A percentile compares a stretch with the other conserved stretches of the same genome.
phyloP scores from a whole-genome alignment of 2,113 vertebrate genomes.

The Sebastes schlegelii region DNA sequence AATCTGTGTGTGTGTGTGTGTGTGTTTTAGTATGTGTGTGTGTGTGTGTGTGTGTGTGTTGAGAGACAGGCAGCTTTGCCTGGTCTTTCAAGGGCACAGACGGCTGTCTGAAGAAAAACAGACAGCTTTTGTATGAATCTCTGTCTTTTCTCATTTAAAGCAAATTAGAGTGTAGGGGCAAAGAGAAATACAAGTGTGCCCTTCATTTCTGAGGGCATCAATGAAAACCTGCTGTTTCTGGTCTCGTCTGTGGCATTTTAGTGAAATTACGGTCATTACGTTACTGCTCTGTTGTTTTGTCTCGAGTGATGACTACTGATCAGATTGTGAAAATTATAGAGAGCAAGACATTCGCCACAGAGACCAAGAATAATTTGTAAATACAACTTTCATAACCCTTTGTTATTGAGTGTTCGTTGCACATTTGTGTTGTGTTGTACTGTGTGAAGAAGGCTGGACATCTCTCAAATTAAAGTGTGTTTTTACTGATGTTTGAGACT shows the following conservation, averaged over 20 bases:
- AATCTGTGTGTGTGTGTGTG: slow-evolving; percentile 46
- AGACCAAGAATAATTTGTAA: slow-evolving; percentile 43
- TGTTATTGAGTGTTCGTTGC: slow-evolving; percentile 32
- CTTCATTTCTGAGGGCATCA: slow-evolving; percentile 86
- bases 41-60: slow-evolving; percentile 25
- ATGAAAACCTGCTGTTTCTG: slow-evolving; percentile 86
- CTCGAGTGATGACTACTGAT: slow-evolving; percentile 48
- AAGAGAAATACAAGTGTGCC: slow-evolving; percentile 87
- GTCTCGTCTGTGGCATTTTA: slow-evolving; percentile 79
- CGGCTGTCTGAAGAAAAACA: slow-evolving; percentile 89
- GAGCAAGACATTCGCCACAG: slow-evolving; percentile 25
- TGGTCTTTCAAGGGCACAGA: slow-evolving; percentile 89
- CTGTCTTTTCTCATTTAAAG: slow-evolving; percentile 96
- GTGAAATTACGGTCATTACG: slow-evolving; percentile 80
- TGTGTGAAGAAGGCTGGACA: slow-evolving; percentile 8
- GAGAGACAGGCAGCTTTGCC: slow-evolving; percentile 77
- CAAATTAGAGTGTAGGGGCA: slow-evolving; percentile 92
- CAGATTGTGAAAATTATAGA: slow-evolving; percentile 60
- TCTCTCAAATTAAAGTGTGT: neutral
- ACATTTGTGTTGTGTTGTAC: slow-evolving; percentile 21
- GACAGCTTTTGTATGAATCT: slow-evolving; percentile 94
- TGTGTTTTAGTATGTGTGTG: slow-evolving; percentile 43
- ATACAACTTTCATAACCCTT: slow-evolving; percentile 48
- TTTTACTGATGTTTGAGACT: neutral
- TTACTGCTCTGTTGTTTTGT: slow-evolving; percentile 55